Percentiles rank a stretch among this genome's conserved stretches.
phyloP scores from a whole-genome alignment of 1,140 invertebrate genomes.

The Papilio polyxenes region DNA sequence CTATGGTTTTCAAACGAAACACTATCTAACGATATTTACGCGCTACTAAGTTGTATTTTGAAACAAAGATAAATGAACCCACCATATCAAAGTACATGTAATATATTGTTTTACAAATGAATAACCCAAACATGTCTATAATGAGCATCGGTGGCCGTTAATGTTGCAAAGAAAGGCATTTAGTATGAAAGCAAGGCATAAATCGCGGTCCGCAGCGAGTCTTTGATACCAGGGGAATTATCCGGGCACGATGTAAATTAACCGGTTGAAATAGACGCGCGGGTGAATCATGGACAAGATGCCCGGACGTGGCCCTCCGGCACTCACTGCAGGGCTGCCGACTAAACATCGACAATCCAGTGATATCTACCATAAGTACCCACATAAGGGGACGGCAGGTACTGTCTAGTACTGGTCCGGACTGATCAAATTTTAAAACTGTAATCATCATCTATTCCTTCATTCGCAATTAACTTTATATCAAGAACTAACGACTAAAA shows the following conservation, averaged over 20 bases:
- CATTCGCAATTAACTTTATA: no score
- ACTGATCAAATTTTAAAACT: no score
- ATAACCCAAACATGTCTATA: slow-evolving; percentile 19
- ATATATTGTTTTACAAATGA: slow-evolving; percentile 9
- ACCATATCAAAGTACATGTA: not conserved
- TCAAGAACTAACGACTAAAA: not conserved
- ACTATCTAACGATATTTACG: not conserved
- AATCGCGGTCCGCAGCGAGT: not conserved
- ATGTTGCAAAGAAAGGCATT: slow-evolving; percentile 17
- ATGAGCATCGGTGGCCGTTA: slow-evolving; percentile 6
- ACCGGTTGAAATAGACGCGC: slow-evolving; percentile 10
- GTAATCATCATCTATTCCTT: no score
- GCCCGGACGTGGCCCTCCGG: not conserved
- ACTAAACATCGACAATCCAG: not conserved
- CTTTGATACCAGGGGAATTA: slow-evolving; percentile 22
- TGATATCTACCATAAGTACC: no score
- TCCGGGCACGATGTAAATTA: not conserved
- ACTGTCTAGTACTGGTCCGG: no score
- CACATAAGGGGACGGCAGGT: no score
- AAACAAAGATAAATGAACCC: not conserved
- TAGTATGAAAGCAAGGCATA: slow-evolving; percentile 12
- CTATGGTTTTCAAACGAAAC: no score
- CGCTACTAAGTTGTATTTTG: not conserved
- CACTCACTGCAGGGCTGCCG: not conserved
- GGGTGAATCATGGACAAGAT: not conserved